Percentiles rank a stretch among this genome's conserved stretches.
phyloP scores from a whole-genome alignment of 2,888 invertebrate genomes.

The Tachina fera region DNA sequence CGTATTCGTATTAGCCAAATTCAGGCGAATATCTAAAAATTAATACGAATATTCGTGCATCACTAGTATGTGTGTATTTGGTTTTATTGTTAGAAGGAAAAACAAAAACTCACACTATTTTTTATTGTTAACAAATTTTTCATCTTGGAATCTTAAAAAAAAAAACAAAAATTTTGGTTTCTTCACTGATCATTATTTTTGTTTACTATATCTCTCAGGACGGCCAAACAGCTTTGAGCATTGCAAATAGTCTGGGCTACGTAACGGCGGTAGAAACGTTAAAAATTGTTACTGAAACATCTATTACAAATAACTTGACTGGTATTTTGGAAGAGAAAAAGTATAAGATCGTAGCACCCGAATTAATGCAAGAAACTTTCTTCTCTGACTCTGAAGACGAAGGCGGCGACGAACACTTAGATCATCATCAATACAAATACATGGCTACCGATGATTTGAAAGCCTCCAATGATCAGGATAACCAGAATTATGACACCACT shows the following conservation, averaged over 20 bases:
- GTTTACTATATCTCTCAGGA: conserved; percentile 85
- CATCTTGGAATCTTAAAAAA: conserved; percentile 6
- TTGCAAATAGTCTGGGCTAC: conserved; percentile 98
- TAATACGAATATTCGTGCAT: too few species aligned
- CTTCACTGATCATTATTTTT: conserved; percentile 37
- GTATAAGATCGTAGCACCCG: conserved; percentile 98
- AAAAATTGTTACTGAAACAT: conserved; percentile 94
- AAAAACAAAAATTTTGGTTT: conserved; percentile 11
- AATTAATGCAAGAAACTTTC: conserved; percentile 99
- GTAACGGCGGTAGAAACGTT: conserved; percentile 98
- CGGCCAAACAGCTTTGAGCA: conserved; percentile 97
- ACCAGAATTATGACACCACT: conserved; percentile 88
- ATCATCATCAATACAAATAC: conserved; percentile 89
- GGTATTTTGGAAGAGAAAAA: conserved; percentile 92
- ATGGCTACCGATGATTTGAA: conserved; percentile 93
- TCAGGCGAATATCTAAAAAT: too few species aligned
- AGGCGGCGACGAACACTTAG: conserved; percentile 89
- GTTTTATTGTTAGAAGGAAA: conserved; percentile 52
- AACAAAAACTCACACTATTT: conserved; percentile 9
- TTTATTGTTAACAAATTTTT: conserved; percentile 32
- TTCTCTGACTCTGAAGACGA: conserved; percentile 99
- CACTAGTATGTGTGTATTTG: conserved; percentile 1
- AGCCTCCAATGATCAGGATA: conserved; percentile 85
- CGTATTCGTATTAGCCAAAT: too few species aligned
- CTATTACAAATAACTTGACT: conserved; percentile 85